Evolutionary conservation across 2,113 vertebrate genomes (phyloP).

Genomic region (Corythoichthys haematopterus): DNA sequence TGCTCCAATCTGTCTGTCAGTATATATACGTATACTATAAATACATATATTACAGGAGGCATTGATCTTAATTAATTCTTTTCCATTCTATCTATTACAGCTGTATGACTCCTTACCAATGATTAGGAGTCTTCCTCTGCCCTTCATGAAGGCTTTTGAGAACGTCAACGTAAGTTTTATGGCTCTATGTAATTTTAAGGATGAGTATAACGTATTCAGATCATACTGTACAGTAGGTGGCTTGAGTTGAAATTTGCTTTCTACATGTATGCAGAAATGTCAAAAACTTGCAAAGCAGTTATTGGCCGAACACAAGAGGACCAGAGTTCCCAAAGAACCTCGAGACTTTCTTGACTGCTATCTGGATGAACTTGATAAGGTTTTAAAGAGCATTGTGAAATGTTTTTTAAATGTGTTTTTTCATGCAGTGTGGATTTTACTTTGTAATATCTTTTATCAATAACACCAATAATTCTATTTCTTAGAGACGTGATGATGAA

Average conservation of each 20-base stretch:
- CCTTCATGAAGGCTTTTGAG: conserved; percentile 27
- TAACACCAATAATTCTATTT: not conserved
- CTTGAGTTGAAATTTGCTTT: not conserved
- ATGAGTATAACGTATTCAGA: not conserved
- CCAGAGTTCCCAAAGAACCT: conserved; percentile 41
- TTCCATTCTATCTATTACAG: not conserved
- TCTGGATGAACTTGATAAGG: conserved; percentile 53
- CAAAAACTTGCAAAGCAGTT: not conserved
- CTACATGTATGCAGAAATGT: conserved; percentile 10
- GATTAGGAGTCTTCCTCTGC: conserved; percentile 14
- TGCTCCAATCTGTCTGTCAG: no score
- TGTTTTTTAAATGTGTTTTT: not conserved
- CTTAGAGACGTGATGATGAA: conserved; percentile 12
- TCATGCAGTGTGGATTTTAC: not conserved
- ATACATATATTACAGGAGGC: not conserved
- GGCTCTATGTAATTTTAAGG: not conserved
- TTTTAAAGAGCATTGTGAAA: not conserved
- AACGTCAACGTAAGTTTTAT: conserved; percentile 5
- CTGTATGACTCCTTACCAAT: conserved; percentile 17
- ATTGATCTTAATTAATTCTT: not conserved
- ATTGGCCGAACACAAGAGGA: conserved; percentile 44
- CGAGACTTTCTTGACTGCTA: conserved; percentile 59
- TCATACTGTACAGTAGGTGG: not conserved
- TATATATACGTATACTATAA: not conserved
- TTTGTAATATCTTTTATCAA: not conserved